phyloP scores from a whole-genome alignment of 1,140 invertebrate species.

The Orchestia grillus region DNA sequence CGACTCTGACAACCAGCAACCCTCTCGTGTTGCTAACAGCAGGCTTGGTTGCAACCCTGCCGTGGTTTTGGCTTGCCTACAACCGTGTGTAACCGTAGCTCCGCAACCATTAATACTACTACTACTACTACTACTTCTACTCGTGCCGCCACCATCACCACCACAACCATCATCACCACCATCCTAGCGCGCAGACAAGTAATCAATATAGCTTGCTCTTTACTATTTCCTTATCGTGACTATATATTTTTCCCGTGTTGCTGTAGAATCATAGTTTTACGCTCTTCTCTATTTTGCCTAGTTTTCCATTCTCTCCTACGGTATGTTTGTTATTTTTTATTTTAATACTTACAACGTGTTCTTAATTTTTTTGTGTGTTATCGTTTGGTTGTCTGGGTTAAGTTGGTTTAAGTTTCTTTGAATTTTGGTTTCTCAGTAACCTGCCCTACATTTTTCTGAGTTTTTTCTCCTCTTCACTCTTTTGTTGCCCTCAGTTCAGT shows the following conservation, averaged over 20 bases:
- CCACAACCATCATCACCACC: slow-evolving; percentile 31
- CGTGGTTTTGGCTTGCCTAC: slow-evolving; percentile 29
- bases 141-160: slow-evolving; percentile 24
- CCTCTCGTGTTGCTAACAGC: slow-evolving; percentile 19
- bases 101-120: slow-evolving; percentile 26
- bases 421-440: slow-evolving; percentile 36
- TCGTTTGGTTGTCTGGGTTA: no score
- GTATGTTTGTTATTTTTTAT: not conserved
- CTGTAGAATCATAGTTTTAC: slow-evolving; percentile 4
- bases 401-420: not conserved
- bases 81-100: slow-evolving; percentile 43
- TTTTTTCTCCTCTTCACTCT: not conserved
- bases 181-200: slow-evolving; percentile 55
- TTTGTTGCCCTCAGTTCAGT: not conserved
- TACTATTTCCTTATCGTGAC: not conserved
- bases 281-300: slow-evolving; percentile 15
- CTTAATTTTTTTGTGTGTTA: not conserved
- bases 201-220: slow-evolving; percentile 55
- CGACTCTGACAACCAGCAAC: not conserved
- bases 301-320: not conserved
- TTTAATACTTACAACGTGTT: not conserved
- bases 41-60: slow-evolving; percentile 25
- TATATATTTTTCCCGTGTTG: slow-evolving; percentile 43
- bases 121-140: slow-evolving; percentile 17
- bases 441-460: not conserved